Evolutionary conservation across 2,797 vertebrate species (phyloP).

Genomic region (Sebastes matsubarae): DNA sequence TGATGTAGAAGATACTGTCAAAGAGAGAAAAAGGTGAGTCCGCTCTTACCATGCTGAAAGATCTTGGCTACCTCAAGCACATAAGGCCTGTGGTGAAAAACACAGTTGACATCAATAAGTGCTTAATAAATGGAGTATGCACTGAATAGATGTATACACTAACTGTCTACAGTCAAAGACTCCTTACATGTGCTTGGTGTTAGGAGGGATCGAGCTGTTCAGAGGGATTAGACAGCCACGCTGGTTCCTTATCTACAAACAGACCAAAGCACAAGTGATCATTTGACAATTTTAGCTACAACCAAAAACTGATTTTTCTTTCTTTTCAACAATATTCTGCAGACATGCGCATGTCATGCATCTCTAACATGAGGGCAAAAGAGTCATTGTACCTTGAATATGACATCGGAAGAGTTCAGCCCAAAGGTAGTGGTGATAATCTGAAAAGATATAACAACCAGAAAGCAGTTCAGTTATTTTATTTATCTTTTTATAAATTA

Average conservation of each 20-base stretch:
- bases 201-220: constrained; percentile 71
- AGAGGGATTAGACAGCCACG: constrained; percentile 78
- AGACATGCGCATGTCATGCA: neutral
- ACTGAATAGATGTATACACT: neutral
- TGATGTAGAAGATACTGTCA: neutral
- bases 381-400: constrained; percentile 69
- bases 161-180: neutral
- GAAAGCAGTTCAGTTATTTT: neutral
- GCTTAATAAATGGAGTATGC: neutral
- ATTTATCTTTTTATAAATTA: neutral
- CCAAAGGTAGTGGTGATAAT: constrained; percentile 73
- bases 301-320: neutral
- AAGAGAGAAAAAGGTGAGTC: neutral
- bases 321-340: neutral
- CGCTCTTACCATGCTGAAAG: constrained; percentile 82
- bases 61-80: constrained; percentile 79
- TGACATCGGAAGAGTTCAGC: constrained; percentile 55
- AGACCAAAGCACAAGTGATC: neutral
- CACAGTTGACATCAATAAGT: neutral
- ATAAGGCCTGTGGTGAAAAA: constrained; percentile 72
- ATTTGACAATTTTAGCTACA: neutral
- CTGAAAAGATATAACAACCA: constrained; percentile 43
- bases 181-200: constrained; percentile 74
- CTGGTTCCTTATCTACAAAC: constrained; percentile 79
- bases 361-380: neutral